Evolutionary conservation across 2,797 vertebrate species (phyloP), one percentile per base, ranked within the genome.

Genomic region (Crenuchus spilurus): DNA sequence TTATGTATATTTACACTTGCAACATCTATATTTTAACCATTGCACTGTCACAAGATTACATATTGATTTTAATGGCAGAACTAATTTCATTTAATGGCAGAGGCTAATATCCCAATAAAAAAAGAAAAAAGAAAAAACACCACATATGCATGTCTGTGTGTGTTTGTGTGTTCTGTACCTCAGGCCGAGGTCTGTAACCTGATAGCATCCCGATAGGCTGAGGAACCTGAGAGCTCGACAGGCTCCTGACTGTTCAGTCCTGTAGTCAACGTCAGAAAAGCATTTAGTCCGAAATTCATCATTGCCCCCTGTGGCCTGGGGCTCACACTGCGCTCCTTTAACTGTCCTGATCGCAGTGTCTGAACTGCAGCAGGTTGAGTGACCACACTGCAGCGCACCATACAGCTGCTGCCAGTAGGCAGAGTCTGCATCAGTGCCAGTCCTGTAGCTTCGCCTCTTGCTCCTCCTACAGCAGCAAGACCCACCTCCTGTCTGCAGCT

Each of bases 151-250:
- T 30, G 46, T 41, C 31, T 69, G 35, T 33, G n/a, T 14, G 42
- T 5, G 22, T n/a, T 0, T 30, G 51, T 31, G 66, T 20, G 37
- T 39, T 54, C 30, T 31, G 90, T 91, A 99, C 98, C 98, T 97
- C 87, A 99, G 91, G 76, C 97, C 96, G 76, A 91, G 87, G 81
- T 99, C 98, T 80, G 98, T 99, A 89, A 99, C 90, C 90, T 96
- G 95, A 77, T 95, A 97, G 89, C 98, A 99, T 87, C 98, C 98
- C 48, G 98, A 99, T 69, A 99, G 92, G 82, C 97, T 99, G 90
- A 99, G 96, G 86, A 99, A 97, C 72, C 89, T 92, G 87, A 99
- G 93, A 8, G 91, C 86, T 80, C 97, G 94, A 55, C 89, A 93
- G 60, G 85, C 87, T 87, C 91, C 90, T 52, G 84, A 81, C 76